Evolutionary conservation across 2,113 vertebrate species (phyloP), one percentile per base, ranked within the genome.

Genomic region (Lepisosteus oculatus): DNA sequence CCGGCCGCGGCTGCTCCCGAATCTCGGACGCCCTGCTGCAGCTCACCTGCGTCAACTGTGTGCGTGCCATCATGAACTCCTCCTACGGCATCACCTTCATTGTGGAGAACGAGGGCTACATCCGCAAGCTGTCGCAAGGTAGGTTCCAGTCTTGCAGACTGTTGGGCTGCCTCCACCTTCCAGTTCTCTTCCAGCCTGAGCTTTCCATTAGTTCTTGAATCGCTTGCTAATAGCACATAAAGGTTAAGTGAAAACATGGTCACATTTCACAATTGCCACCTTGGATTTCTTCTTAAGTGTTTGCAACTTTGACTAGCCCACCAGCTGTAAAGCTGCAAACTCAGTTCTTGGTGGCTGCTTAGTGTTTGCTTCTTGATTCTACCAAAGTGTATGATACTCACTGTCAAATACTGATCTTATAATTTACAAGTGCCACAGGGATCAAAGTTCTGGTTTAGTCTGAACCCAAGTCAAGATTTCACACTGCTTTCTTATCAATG

Each of bases 111-210:
- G 95, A 95, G 85, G 96, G 95, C 80, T 98, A 98, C 0, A 90
- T 98, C 68, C 93, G 96, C 45, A 98, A 97, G 83, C 95, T 99
- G 64, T 98, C 96, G 42, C 94, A 93, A 92, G 97, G 97, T 99
- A 68, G 85, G 2, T 43, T 43, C 8, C 44, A n/a, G 29, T 29
- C 47, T 4, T 69, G 14, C 14, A 29, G 29, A 68, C 61, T 44
- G n/a, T 45, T 3, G 8, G 13, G 59, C 57, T 44, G 68, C 8
- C 9, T 29, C 29, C 29, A 29, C 29, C 29, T 29, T 2, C 29
- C 29, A 29, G 29, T 29, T 29, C 29, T 29, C 29, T 29, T 29
- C 29, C 29, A 29, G 29, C 29, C 29, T 29, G 29, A 29, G 29
- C 29, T 29, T 29, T 43, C 56, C 47, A 59, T 66, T 57, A 67